These are phyloP conservation scores for Muscicapa adusta DNA, from an alignment of 2,113 vertebrate species.

Conservation along the genomic window DNA sequence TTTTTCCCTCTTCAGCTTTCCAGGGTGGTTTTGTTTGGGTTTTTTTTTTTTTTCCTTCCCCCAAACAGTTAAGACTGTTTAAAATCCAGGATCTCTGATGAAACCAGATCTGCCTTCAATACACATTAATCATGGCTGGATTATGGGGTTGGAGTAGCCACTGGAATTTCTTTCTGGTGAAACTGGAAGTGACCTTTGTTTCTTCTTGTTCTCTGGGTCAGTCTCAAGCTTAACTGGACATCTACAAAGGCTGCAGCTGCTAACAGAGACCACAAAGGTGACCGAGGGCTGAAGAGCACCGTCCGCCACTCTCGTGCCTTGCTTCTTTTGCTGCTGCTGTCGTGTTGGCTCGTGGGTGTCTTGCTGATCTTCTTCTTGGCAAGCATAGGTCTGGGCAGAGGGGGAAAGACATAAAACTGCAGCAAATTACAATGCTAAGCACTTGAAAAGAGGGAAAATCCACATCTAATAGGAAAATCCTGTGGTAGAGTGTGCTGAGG, in stretches of 20 bases:
- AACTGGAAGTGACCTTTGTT: slow-evolving; percentile 46
- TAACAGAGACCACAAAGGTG: slow-evolving; percentile 5
- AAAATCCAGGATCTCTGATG: not conserved
- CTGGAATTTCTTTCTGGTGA: slow-evolving; percentile 44
- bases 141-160: slow-evolving; percentile 45
- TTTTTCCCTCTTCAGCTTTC: not conserved
- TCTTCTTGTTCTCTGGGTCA: slow-evolving; percentile 21
- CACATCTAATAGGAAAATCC: not conserved
- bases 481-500: not conserved
- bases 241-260: slow-evolving; percentile 18
- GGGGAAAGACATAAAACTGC: not conserved
- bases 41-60: not conserved
- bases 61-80: not conserved
- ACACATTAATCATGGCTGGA: slow-evolving; percentile 17
- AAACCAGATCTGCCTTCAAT: slow-evolving; percentile 5
- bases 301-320: not conserved
- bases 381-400: not conserved
- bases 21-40: not conserved
- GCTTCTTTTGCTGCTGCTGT: not conserved
- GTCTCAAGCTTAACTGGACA: slow-evolving; percentile 2
- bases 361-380: not conserved
- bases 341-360: fast-evolving
- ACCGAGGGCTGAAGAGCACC: not conserved
- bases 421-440: not conserved
- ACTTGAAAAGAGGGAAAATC: not conserved